These are phyloP conservation scores for Canis aureus DNA, from an alignment of 2,113 vertebrate genomes.

Conservation along the genomic window DNA sequence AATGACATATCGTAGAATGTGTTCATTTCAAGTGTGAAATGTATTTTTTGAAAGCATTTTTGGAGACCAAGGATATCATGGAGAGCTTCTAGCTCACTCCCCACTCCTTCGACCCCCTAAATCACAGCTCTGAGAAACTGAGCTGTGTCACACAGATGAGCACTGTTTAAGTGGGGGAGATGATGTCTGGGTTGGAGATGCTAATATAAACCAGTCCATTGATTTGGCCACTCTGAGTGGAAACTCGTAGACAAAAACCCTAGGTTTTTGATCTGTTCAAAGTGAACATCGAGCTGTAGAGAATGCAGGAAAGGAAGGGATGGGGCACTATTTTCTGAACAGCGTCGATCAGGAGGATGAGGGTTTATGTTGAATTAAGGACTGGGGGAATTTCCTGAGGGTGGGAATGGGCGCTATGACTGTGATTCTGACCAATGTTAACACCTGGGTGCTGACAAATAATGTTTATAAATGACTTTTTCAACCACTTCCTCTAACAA, in stretches of 20 bases:
- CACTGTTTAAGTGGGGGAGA: conserved; percentile 4
- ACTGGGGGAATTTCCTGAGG: background rate
- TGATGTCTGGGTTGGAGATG: background rate
- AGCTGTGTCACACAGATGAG: background rate
- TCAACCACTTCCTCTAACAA: conserved; percentile 71
- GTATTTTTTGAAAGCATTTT: background rate
- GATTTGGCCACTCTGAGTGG: background rate
- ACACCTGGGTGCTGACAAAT: conserved; percentile 38
- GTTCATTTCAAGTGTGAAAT: conserved; percentile 6
- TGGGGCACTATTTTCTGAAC: background rate
- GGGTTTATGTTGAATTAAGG: background rate
- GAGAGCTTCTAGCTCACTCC: background rate
- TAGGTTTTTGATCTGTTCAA: background rate
- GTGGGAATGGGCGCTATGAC: background rate
- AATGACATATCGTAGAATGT: background rate
- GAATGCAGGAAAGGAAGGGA: background rate
- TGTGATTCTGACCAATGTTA: conserved; percentile 21
- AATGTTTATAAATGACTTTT: conserved; percentile 66
- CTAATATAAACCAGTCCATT: conserved; percentile 29
- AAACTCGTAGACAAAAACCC: background rate
- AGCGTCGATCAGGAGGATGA: background rate
- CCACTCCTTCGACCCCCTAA: background rate
- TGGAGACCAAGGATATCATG: background rate
- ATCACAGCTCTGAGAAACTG: conserved; percentile 23
- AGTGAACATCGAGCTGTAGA: background rate